Evolutionary conservation across 2,888 invertebrate species (phyloP).

Genomic region (Diploptera punctata): DNA sequence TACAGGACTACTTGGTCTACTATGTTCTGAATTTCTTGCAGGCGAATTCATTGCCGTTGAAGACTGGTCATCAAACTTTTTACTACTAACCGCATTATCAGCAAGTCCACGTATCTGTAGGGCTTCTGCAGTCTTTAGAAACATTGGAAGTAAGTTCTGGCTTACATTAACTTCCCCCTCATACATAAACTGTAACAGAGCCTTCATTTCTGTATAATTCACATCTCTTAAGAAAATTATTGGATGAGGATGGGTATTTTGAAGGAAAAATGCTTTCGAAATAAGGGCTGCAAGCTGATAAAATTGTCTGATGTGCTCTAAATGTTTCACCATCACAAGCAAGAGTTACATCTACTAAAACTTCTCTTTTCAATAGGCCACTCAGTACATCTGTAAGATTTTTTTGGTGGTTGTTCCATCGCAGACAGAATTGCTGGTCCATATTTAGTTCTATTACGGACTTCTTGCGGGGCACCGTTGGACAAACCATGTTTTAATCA

Average conservation of each 20-base stretch:
- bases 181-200: constrained; percentile 92
- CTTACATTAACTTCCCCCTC: constrained; percentile 91
- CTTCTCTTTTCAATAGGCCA: constrained; percentile 85
- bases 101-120: constrained; percentile 89
- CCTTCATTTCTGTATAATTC: constrained; percentile 87
- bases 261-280: constrained; percentile 91
- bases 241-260: constrained; percentile 88
- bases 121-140: constrained; percentile 91
- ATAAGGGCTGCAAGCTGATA: constrained; percentile 93
- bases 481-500: neutral
- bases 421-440: constrained; percentile 85
- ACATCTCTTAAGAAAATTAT: constrained; percentile 94
- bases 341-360: constrained; percentile 90
- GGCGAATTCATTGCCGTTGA: constrained; percentile 53
- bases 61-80: constrained; percentile 52
- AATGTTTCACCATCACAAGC: constrained; percentile 82
- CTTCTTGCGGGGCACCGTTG: neutral
- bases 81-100: constrained; percentile 69
- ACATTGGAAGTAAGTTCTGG: constrained; percentile 88
- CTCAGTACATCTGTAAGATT: constrained; percentile 90
- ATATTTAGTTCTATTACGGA: constrained; percentile 50
- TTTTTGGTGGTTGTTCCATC: constrained; percentile 94
- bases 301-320: constrained; percentile 90
- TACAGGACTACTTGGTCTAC: constrained; percentile 51
- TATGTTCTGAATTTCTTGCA: constrained; percentile 53